Percentiles rank a stretch among this genome's conserved stretches.
Evolutionary conservation across 2,888 invertebrate species (phyloP).

Genomic region (Tribolium freemani): DNA sequence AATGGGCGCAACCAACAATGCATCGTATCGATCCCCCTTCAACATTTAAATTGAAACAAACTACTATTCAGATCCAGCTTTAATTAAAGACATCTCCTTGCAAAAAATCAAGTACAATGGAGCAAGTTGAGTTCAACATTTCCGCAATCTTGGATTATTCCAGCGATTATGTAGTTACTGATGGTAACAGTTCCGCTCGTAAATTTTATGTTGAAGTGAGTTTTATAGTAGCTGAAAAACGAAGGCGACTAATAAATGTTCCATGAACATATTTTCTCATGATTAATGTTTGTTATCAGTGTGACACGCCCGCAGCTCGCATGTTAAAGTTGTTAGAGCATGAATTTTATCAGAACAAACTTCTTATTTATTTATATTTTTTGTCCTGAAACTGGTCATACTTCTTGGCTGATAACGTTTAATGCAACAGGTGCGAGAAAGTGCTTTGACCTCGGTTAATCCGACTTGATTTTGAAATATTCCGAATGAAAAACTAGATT

Average conservation of each 20-base stretch:
- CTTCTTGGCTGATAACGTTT: not conserved
- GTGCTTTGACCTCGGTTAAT: not conserved
- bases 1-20: conserved; percentile 5
- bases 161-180: not conserved
- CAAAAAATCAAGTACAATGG: not conserved
- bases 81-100: conserved; percentile 4
- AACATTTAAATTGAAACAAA: not conserved
- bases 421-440: not conserved
- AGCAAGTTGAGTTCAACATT: not conserved
- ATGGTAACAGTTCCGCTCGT: conserved; percentile 2
- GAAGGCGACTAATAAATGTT: conserved; percentile 21
- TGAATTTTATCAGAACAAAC: conserved; percentile 20
- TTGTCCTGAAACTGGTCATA: not conserved
- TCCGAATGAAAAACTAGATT: not conserved
- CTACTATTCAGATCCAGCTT: conserved; percentile 3
- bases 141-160: conserved; percentile 6
- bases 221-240: conserved; percentile 8
- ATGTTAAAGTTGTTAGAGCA: conserved; percentile 2
- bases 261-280: conserved; percentile 29
- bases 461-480: not conserved
- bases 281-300: conserved; percentile 35
- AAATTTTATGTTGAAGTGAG: conserved; percentile 22
- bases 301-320: not conserved
- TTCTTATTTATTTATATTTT: conserved; percentile 8
- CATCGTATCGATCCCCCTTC: not conserved